Percentiles rank a stretch among this genome's conserved stretches.
phyloP scores from a whole-genome alignment of 1,140 invertebrate genomes.

The Camponotus vicinus region DNA sequence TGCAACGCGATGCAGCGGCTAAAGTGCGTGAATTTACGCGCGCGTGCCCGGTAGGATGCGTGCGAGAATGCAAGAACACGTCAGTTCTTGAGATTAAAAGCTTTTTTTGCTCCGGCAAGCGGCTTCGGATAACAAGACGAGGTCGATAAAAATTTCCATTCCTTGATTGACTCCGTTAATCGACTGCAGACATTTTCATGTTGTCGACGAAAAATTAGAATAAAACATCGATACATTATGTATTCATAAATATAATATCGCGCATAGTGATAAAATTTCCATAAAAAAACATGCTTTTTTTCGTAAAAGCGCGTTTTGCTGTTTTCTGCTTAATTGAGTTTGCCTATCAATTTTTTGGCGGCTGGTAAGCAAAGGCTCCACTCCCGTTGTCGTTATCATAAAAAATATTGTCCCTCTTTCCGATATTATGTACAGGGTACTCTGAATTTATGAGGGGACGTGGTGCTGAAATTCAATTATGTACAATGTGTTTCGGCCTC shows the following conservation, averaged over 20 bases:
- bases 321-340: conserved; percentile 14
- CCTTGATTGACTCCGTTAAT: not conserved
- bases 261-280: not conserved
- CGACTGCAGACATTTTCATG: not conserved
- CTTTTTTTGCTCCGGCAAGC: conserved; percentile 6
- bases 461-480: conserved; percentile 51
- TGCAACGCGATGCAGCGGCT: conserved; percentile 23
- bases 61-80: conserved; percentile 2
- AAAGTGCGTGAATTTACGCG: conserved; percentile 37
- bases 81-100: not conserved
- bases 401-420: not conserved
- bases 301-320: not conserved
- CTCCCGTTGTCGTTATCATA: conserved; percentile 9
- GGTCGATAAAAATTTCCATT: not conserved
- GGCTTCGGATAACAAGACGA: not conserved
- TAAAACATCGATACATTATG: not conserved
- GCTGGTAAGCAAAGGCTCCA: not conserved
- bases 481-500: conserved; percentile 41
- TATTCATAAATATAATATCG: not conserved
- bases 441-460: conserved; percentile 30
- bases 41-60: not conserved
- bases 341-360: conserved; percentile 22
- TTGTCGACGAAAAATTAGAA: not conserved
- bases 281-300: not conserved
- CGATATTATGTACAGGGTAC: not conserved